phyloP scores from a whole-genome alignment of 2,888 invertebrate genomes.

The Tortrix viridana region DNA sequence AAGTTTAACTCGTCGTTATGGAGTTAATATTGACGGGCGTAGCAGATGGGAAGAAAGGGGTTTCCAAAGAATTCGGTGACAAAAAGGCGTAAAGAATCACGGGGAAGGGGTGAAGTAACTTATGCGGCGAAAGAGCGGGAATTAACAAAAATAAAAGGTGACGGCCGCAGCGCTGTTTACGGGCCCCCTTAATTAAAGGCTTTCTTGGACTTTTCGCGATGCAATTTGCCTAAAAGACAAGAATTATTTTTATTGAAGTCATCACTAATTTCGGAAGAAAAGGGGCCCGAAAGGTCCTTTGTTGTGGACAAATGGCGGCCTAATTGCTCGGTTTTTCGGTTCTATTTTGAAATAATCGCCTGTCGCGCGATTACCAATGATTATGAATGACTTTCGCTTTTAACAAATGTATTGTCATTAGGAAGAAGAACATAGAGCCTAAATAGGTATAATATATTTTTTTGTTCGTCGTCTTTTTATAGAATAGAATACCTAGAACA shows the following conservation, averaged over 20 bases:
- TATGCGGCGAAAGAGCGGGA: constrained; percentile 82
- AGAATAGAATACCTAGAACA: no score
- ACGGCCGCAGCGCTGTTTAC: constrained; percentile 79
- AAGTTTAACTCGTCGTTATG: constrained; percentile 77
- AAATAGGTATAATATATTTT: background rate
- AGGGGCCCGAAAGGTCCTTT: constrained; percentile 66
- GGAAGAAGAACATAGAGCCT: background rate
- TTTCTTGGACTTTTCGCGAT: constrained; percentile 83
- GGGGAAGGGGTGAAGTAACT: constrained; percentile 79
- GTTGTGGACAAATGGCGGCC: constrained; percentile 78
- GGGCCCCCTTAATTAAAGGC: constrained; percentile 83
- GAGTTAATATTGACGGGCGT: constrained; percentile 85
- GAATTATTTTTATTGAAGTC: constrained; percentile 85
- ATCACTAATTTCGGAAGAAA: constrained; percentile 81
- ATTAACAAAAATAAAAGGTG: constrained; percentile 85
- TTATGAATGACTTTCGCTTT: constrained; percentile 46
- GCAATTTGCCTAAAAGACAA: constrained; percentile 84
- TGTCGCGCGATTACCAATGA: constrained; percentile 56
- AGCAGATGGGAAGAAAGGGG: constrained; percentile 81
- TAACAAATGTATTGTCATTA: constrained; percentile 19
- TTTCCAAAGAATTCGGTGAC: constrained; percentile 83
- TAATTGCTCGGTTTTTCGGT: constrained; percentile 77
- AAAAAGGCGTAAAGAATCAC: constrained; percentile 84
- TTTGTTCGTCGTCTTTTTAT: no score
- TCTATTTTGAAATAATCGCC: constrained; percentile 56